Percentiles rank a stretch among this genome's conserved stretches.
Conservation (phyloP, 2,797 vertebrate genomes). For the Sebastes diaconus region DNA sequence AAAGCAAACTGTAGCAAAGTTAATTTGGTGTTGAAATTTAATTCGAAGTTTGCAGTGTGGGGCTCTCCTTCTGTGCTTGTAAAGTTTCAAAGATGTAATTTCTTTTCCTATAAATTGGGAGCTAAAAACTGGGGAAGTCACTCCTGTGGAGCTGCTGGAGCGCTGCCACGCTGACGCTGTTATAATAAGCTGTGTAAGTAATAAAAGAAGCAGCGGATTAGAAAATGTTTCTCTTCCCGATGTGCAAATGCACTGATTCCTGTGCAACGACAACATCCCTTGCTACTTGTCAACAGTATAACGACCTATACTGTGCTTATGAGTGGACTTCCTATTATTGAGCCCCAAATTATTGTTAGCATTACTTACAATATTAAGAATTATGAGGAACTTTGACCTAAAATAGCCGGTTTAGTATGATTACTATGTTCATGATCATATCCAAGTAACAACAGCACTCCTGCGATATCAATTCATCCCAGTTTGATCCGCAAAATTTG, state of each 20-base stretch:
- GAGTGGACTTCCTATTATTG: background rate
- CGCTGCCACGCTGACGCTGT: background rate
- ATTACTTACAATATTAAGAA: background rate
- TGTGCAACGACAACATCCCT: background rate
- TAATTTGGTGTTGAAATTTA: constrained; percentile 24
- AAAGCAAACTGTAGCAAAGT: background rate
- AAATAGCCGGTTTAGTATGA: background rate
- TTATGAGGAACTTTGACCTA: background rate
- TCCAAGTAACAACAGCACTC: background rate
- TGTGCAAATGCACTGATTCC: background rate
- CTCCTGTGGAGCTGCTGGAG: background rate
- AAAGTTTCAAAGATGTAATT: constrained; percentile 24
- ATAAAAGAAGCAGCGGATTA: background rate
- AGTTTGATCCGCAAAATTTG: background rate
- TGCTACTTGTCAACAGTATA: background rate
- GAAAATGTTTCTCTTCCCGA: background rate
- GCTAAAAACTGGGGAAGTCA: background rate
- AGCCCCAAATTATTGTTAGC: background rate
- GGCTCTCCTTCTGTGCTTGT: background rate
- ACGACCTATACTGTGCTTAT: background rate
- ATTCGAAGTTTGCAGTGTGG: background rate
- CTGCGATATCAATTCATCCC: background rate
- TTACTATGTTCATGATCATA: background rate
- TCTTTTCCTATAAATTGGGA: constrained; percentile 1
- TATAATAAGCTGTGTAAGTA: background rate